phyloP scores from a whole-genome alignment of 2,113 vertebrate genomes.

The Leptodactylus fuscus region DNA sequence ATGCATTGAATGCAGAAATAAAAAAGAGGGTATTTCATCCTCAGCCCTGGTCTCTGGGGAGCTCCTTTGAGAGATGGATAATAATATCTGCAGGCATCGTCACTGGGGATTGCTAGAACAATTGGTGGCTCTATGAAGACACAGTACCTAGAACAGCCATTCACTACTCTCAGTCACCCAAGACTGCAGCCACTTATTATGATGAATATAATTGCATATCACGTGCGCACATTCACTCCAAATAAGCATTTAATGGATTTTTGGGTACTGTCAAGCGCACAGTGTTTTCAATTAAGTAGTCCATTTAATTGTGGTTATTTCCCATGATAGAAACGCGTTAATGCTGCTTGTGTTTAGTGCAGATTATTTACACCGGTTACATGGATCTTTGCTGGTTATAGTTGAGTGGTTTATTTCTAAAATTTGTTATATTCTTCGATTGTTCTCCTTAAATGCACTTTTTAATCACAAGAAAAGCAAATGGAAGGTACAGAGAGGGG shows the following conservation, averaged over 20 bases:
- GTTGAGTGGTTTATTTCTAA: not conserved
- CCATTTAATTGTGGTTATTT: constrained; percentile 23
- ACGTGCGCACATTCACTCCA: constrained; percentile 1
- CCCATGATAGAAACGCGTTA: not conserved
- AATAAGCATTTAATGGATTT: constrained; percentile 13
- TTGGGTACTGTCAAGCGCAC: constrained; percentile 1
- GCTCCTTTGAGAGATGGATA: not conserved
- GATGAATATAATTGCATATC: constrained; percentile 19
- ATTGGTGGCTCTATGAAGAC: not conserved
- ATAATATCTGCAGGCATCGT: constrained; percentile 2
- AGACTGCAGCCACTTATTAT: constrained; percentile 10
- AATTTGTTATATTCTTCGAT: not conserved
- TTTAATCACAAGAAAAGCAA: constrained; percentile 7
- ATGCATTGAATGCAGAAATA: constrained; percentile 2
- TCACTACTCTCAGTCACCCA: not conserved
- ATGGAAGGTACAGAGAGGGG: not conserved
- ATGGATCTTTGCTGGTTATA: not conserved
- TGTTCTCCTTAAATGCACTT: not conserved
- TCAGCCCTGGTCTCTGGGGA: constrained; percentile 4
- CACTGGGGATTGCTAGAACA: constrained; percentile 7
- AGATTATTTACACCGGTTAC: constrained; percentile 9
- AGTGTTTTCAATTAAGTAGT: constrained; percentile 20
- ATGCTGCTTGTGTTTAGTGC: not conserved
- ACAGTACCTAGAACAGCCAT: not conserved
- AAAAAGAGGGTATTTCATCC: not conserved